phyloP scores from a whole-genome alignment of 2,797 vertebrate genomes.

The Gymnothorax reevesii region DNA sequence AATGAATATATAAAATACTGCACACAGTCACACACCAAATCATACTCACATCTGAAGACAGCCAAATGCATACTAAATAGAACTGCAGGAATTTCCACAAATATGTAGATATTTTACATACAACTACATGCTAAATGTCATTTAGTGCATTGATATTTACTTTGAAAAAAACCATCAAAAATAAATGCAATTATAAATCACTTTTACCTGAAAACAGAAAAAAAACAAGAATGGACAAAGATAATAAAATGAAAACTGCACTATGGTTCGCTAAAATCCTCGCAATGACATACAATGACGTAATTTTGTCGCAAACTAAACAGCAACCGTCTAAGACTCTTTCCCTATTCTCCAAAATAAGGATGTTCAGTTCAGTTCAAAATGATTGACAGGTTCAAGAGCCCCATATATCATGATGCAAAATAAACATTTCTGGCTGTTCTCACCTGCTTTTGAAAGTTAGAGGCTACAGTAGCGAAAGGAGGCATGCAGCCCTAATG shows the following conservation, averaged over 20 bases:
- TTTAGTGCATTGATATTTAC: not conserved
- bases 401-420: constrained; percentile 27
- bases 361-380: constrained; percentile 36
- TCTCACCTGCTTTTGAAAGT: not conserved
- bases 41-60: constrained; percentile 36
- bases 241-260: not conserved
- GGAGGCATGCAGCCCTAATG: not conserved
- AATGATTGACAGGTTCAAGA: constrained; percentile 36
- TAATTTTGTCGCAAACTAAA: not conserved
- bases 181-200: not conserved
- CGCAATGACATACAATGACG: not conserved
- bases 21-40: not conserved
- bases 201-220: not conserved
- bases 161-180: not conserved
- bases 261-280: not conserved
- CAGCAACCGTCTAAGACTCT: no score
- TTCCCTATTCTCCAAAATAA: constrained; percentile 36
- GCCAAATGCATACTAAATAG: constrained; percentile 40
- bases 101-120: not conserved
- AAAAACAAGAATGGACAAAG: not conserved
- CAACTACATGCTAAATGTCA: not conserved
- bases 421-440: constrained; percentile 38
- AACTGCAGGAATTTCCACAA: constrained; percentile 22
- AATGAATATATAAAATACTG: not conserved
- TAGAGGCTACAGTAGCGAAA: not conserved